A percentile compares a stretch with the other conserved stretches of the same genome.
These are phyloP conservation scores for Colossoma macropomum DNA, from an alignment of 2,113 vertebrate genomes.

Conservation along the genomic window DNA sequence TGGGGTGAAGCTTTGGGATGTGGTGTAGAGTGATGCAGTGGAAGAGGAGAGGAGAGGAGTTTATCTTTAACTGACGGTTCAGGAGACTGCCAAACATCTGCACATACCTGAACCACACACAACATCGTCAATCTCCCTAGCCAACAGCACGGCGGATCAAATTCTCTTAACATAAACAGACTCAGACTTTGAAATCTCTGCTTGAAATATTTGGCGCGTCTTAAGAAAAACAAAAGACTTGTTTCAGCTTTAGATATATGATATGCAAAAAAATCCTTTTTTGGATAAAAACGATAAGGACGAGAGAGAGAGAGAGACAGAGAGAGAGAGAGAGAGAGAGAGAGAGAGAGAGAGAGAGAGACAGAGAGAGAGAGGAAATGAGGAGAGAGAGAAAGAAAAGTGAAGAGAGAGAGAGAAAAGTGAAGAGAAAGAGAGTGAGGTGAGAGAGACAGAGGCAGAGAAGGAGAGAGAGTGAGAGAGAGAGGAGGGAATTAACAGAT, in stretches of 20 bases:
- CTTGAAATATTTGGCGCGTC: conserved; percentile 15
- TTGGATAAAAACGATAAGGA: background rate
- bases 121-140: background rate
- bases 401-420: background rate
- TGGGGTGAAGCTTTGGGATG: conserved; percentile 79
- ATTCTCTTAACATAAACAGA: background rate
- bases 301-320: too few species aligned
- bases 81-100: conserved; percentile 86
- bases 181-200: background rate
- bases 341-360: background rate
- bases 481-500: too few species aligned
- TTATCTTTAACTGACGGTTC: conserved; percentile 84
- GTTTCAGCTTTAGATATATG: background rate
- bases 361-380: background rate
- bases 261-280: background rate
- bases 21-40: conserved; percentile 86
- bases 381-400: background rate
- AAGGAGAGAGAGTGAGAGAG: background rate
- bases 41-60: conserved; percentile 82
- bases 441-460: background rate
- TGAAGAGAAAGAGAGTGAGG: background rate
- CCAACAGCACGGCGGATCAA: background rate
- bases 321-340: background rate
- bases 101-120: conserved; percentile 79
- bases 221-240: conserved; percentile 1